Base-by-base conservation (phyloP, 2,888 invertebrate species). In the Colletes collaris region DNA sequence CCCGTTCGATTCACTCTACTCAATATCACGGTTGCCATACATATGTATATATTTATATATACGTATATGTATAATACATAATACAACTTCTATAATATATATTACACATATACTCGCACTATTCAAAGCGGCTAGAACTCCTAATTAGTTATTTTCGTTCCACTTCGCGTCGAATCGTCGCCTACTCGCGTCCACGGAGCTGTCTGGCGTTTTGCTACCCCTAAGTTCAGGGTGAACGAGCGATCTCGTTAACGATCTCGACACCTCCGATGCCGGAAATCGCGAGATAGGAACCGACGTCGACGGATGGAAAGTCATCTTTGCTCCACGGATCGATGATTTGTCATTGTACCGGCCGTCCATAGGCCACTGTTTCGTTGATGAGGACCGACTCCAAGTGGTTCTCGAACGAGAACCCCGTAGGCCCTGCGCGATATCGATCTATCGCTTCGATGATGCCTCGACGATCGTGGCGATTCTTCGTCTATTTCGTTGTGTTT, bases 321-420 rank as follows among this genome's bases (percentile, higher is more conserved):
- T 5, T 4, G 44, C 37, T 55, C 44, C 49, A 58, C 74, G 66
- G 27, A 75, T 77, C 76, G 73, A 79, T 83, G 81, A 79, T 82
- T 70, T 76, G 70, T 84, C 76, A 72, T 76, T 72, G 72, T 75
- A 76, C 66, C 74, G 81, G 83, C 83, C 72, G 72, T 81, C 63
- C 66, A 62, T 86, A 86, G 86, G 86, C 87, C 87, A 76, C 83
- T 46, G 82, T 81, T 86, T 86, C 86, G 86, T 86, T 86, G 85
- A 70, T 84, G 72, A 77, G 74, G 50, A 78, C 82, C 78, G 73
- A 70, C 69, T 72, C 76, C 65, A 76, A 83, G 55, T 60, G 49
- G 76, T 76, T 83, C 76, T 71, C 76, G 70, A 55, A 40, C 27
- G 71, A 64, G 79, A 65, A 72, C 63, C 7, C 70, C 46, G 35